Evolutionary conservation across 2,888 invertebrate genomes (phyloP).

Genomic region (Automeris io): DNA sequence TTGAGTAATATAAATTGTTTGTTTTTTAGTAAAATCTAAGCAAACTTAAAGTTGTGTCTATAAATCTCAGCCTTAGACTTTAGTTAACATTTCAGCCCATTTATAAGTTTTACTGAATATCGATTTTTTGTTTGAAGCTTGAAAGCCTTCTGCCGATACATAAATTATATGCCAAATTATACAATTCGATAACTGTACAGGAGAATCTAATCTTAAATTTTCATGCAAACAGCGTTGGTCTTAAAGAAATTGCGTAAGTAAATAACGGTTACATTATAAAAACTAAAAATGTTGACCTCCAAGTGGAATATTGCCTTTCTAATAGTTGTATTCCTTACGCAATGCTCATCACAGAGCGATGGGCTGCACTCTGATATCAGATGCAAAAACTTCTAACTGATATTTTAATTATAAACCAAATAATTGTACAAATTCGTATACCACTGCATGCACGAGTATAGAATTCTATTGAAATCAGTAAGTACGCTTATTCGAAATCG

Average conservation of each 20-base stretch:
- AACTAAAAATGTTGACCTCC: constrained; percentile 10
- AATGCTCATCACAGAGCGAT: constrained; percentile 24
- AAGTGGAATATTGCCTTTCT: constrained; percentile 30
- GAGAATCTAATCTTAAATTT: constrained; percentile 1
- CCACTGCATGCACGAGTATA: neutral
- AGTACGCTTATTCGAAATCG: too few species aligned
- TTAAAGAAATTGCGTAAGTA: constrained; percentile 8
- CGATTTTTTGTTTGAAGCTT: too few species aligned
- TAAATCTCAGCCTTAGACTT: too few species aligned
- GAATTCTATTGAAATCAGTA: neutral
- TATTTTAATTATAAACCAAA: neutral
- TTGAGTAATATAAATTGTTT: too few species aligned
- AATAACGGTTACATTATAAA: constrained; percentile 7
- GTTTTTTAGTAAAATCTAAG: too few species aligned
- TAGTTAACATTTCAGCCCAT: too few species aligned
- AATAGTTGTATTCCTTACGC: constrained; percentile 27
- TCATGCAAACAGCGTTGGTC: neutral
- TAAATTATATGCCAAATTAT: too few species aligned
- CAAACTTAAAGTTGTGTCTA: too few species aligned
- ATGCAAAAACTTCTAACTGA: neutral
- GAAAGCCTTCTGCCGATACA: too few species aligned
- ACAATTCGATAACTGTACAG: too few species aligned
- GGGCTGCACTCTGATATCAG: neutral
- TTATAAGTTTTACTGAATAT: too few species aligned
- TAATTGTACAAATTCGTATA: too few species aligned